Conservation (phyloP, 2,888 invertebrate species). For the Patella pellucida region DNA sequence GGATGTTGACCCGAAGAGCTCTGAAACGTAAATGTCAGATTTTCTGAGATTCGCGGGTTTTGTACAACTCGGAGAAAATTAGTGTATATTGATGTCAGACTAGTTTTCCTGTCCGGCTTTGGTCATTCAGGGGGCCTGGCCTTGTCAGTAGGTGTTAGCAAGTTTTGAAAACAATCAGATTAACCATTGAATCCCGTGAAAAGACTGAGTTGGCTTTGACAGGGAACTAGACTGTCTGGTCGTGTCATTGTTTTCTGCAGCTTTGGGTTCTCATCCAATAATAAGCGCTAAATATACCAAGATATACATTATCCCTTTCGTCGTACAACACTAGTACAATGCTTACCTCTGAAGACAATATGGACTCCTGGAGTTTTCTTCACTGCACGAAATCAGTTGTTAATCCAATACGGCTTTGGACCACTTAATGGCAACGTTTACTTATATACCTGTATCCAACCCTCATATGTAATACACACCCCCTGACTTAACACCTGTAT, state of each 20-base stretch:
- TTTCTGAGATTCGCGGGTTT: neutral
- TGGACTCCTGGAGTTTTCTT: neutral
- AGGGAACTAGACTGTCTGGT: slow-evolving; percentile 2
- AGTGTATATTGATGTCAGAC: neutral
- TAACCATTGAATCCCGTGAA: neutral
- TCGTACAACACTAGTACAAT: neutral
- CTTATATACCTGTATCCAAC: too few species aligned
- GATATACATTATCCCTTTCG: neutral
- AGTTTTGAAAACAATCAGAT: slow-evolving; percentile 7
- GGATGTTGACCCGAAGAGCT: neutral
- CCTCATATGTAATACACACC: too few species aligned
- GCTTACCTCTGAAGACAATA: neutral
- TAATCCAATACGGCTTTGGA: neutral
- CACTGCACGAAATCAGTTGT: neutral
- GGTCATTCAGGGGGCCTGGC: neutral
- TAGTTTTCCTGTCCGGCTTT: neutral
- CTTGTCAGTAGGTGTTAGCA: slow-evolving; percentile 8
- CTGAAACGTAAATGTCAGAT: neutral
- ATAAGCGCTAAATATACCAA: neutral
- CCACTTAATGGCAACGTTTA: neutral
- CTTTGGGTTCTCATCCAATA: neutral
- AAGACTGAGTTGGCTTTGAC: neutral
- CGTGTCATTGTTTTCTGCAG: neutral
- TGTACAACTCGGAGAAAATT: slow-evolving; percentile 1
- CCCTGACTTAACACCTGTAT: too few species aligned